phyloP scores from a whole-genome alignment of 2,113 vertebrate species.

The Polypterus senegalus region DNA sequence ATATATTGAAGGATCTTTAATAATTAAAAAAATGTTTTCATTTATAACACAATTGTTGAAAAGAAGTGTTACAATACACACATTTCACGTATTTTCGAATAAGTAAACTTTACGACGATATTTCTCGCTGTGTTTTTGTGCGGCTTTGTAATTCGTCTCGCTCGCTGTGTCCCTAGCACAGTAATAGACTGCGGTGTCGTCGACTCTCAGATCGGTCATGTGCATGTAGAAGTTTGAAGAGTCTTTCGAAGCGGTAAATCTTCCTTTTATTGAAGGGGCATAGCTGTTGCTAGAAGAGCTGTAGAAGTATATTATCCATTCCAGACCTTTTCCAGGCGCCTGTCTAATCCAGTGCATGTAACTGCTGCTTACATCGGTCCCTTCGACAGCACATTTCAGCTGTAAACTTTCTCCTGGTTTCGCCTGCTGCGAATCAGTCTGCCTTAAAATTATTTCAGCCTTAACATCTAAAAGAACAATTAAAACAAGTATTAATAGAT shows the following conservation, averaged over 20 bases:
- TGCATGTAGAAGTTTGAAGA: not conserved
- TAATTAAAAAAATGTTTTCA: too few relatives aligned
- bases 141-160: not conserved
- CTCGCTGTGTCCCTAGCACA: not conserved
- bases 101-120: too few relatives aligned
- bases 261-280: not conserved
- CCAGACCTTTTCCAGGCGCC: constrained; percentile 1
- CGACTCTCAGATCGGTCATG: not conserved
- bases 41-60: too few relatives aligned
- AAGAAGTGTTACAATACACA: too few relatives aligned
- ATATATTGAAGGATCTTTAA: too few relatives aligned
- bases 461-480: not conserved
- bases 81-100: too few relatives aligned
- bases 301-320: not conserved
- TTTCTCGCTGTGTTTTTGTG: too few relatives aligned
- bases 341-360: constrained; percentile 1
- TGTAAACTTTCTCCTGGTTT: not conserved
- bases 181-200: constrained; percentile 6
- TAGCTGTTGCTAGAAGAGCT: not conserved
- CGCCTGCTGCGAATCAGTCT: not conserved
- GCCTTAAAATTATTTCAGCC: not conserved
- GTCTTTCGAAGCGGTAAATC: not conserved
- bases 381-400: not conserved
- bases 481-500: too few relatives aligned
- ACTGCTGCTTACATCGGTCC: not conserved